These are phyloP conservation scores for Chrysolina oricalcia DNA, from an alignment of 2,888 invertebrate species.

Conservation along the genomic window DNA sequence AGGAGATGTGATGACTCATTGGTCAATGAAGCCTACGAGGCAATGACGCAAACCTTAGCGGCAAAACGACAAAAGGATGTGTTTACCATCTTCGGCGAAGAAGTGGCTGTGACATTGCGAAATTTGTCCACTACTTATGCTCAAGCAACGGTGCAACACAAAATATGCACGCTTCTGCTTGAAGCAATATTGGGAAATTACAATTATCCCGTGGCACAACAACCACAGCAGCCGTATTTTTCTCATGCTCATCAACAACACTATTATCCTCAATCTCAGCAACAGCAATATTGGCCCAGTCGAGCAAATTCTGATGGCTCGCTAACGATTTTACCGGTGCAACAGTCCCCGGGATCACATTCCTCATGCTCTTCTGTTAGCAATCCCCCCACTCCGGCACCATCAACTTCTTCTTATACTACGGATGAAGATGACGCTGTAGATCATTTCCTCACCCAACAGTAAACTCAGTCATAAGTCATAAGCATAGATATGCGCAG, in stretches of 20 bases:
- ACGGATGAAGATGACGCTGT: not conserved
- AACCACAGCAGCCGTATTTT: too few species aligned
- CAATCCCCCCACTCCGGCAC: slow-evolving; percentile 13
- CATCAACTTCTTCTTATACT: too few species aligned
- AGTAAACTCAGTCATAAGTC: not conserved
- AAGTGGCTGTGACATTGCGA: slow-evolving; percentile 32
- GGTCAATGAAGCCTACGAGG: not conserved
- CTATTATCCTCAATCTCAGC: too few species aligned
- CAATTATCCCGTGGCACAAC: too few species aligned
- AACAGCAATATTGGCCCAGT: slow-evolving; percentile 37
- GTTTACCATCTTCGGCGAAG: slow-evolving; percentile 33
- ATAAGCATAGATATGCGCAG: not conserved
- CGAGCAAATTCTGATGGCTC: slow-evolving; percentile 36
- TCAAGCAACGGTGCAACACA: too few species aligned
- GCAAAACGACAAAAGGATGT: too few species aligned
- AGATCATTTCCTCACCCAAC: not conserved
- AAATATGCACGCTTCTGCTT: too few species aligned
- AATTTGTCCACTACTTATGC: slow-evolving; percentile 32
- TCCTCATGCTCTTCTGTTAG: slow-evolving; percentile 35
- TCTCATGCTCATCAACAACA: too few species aligned
- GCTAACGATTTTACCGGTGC: slow-evolving; percentile 40
- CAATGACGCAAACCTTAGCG: too few species aligned
- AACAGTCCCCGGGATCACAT: slow-evolving; percentile 35
- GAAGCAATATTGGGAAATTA: too few species aligned
- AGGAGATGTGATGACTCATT: slow-evolving; percentile 4